Conservation (phyloP, 2,888 invertebrate genomes). For the Morpho helenor region DNA sequence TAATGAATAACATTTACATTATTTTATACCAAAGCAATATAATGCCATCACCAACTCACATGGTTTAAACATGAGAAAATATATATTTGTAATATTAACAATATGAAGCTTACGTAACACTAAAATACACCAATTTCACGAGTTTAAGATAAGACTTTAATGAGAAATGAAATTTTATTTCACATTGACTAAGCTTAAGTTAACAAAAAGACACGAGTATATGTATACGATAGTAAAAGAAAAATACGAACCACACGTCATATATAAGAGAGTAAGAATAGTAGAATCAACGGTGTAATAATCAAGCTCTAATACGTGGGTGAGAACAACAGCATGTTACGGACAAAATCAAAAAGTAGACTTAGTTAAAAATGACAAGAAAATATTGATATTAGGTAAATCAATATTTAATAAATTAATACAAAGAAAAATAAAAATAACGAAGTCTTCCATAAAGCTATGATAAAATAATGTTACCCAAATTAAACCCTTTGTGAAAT, state of each 20-base stretch:
- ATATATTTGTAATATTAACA: too few species aligned
- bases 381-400: background rate
- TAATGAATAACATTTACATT: too few species aligned
- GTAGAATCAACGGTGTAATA: constrained; percentile 66
- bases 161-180: too few species aligned
- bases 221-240: constrained; percentile 42
- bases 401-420: background rate
- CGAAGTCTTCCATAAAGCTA: background rate
- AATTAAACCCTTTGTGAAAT: too few species aligned
- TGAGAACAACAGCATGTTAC: constrained; percentile 71
- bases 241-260: constrained; percentile 52
- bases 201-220: constrained; percentile 42
- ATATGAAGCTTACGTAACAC: too few species aligned
- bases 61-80: too few species aligned
- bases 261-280: constrained; percentile 64
- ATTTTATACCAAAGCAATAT: too few species aligned
- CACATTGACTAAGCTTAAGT: too few species aligned
- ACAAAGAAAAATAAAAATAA: background rate
- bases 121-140: constrained; percentile 3
- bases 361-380: background rate
- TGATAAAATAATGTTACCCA: too few species aligned
- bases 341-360: background rate
- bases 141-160: constrained; percentile 23
- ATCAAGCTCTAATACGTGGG: constrained; percentile 69
- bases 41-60: too few species aligned